A percentile compares a stretch with the other conserved stretches of the same genome.
These are phyloP conservation scores for Bos indicus DNA, from an alignment of 2,113 vertebrate genomes.

Conservation along the genomic window DNA sequence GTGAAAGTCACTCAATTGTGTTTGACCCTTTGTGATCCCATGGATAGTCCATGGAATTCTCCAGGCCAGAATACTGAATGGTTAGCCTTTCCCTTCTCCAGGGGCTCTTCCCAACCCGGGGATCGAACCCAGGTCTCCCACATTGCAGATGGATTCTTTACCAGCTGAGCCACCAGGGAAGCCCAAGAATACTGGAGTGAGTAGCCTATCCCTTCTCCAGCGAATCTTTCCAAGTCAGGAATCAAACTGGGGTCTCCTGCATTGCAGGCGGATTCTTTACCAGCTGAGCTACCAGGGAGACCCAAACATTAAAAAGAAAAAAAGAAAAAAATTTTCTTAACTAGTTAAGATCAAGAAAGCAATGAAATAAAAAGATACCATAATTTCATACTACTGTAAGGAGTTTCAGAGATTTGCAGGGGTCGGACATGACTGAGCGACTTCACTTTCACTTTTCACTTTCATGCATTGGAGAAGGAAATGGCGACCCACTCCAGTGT, in stretches of 20 bases:
- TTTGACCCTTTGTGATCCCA: background rate
- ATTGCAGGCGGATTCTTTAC: background rate
- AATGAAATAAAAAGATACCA: background rate
- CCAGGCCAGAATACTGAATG: background rate
- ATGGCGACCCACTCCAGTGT: no score
- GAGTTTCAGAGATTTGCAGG: background rate
- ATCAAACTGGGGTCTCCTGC: background rate
- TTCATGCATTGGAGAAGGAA: no score
- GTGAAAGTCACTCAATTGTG: background rate
- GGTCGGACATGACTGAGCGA: no score
- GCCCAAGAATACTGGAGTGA: background rate
- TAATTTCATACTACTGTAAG: background rate
- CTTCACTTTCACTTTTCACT: no score
- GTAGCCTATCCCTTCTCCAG: background rate
- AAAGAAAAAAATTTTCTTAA: background rate
- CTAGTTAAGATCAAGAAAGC: background rate
- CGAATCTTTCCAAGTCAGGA: accelerated
- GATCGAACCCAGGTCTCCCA: background rate
- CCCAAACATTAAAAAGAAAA: background rate
- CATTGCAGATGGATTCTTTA: background rate
- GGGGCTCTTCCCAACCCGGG: background rate
- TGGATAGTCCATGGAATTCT: background rate
- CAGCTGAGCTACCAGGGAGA: background rate
- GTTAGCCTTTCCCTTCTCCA: background rate
- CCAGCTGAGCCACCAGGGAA: background rate